A percentile compares a stretch with the other conserved stretches of the same genome.
phyloP scores from a whole-genome alignment of 2,113 vertebrate genomes.

The Clarias magur region DNA sequence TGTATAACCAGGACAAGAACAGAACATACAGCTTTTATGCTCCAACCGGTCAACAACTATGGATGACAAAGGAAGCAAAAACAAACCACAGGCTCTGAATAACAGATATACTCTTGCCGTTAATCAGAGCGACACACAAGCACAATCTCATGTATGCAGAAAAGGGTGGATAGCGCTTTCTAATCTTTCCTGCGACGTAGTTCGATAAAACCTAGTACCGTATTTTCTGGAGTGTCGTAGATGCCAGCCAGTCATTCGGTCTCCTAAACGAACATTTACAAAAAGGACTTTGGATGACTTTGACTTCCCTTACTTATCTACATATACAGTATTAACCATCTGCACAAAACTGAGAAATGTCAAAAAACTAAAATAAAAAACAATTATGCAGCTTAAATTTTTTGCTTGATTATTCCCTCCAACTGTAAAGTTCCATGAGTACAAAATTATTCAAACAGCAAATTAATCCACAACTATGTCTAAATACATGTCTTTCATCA shows the following conservation, averaged over 20 bases:
- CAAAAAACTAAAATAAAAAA: background rate
- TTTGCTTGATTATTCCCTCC: background rate
- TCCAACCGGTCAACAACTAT: background rate
- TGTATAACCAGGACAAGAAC: background rate
- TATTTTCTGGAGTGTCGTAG: background rate
- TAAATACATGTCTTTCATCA: slow-evolving; percentile 10
- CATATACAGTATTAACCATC: background rate
- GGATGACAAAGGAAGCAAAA: background rate
- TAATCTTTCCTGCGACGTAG: background rate
- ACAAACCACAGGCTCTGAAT: background rate
- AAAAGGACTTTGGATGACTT: background rate
- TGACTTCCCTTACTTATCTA: background rate
- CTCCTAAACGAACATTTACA: background rate
- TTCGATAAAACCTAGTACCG: background rate
- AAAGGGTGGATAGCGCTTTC: background rate
- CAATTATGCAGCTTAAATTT: background rate
- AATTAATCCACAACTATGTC: background rate
- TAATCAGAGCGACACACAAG: background rate
- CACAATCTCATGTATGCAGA: background rate
- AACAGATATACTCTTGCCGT: background rate
- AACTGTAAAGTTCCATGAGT: background rate
- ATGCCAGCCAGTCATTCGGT: no score
- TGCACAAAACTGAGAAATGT: background rate
- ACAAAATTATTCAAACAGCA: background rate
- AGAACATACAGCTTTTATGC: background rate